Evolutionary conservation across 1,140 invertebrate species (phyloP).

Genomic region (Drosophila yakuba): DNA sequence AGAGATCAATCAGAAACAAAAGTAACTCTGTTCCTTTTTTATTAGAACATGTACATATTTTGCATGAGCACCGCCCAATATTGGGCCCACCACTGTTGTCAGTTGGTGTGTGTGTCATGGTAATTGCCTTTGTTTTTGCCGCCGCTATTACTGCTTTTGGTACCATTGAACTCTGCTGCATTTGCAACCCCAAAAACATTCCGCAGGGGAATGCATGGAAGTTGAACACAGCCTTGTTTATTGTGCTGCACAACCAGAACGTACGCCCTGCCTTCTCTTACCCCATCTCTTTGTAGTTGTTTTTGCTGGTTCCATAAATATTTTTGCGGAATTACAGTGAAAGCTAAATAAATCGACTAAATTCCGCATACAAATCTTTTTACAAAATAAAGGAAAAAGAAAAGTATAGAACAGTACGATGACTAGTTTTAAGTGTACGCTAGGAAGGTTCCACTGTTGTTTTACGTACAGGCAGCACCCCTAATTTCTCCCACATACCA

Average conservation of each 20-base stretch:
- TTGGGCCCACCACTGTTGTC: constrained; percentile 15
- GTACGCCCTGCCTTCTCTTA: constrained; percentile 8
- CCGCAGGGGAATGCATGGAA: constrained; percentile 61
- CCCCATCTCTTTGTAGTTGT: constrained; percentile 13
- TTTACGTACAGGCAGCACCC: background rate
- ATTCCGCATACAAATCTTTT: background rate
- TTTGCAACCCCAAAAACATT: constrained; percentile 63
- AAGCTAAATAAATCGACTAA: background rate
- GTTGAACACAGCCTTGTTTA: constrained; percentile 58
- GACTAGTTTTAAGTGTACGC: background rate
- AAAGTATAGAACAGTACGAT: background rate
- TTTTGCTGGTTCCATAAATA: constrained; percentile 11
- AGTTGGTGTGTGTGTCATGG: constrained; percentile 51
- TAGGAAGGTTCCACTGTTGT: constrained; percentile 5
- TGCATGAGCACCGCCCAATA: constrained; percentile 2
- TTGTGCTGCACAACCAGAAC: constrained; percentile 53
- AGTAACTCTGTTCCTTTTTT: too few relatives aligned
- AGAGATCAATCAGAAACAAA: background rate
- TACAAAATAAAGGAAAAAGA: background rate
- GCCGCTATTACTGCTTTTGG: constrained; percentile 50
- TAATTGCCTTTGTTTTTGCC: constrained; percentile 54
- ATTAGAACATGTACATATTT: background rate
- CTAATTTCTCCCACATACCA: constrained; percentile 34
- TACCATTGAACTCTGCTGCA: constrained; percentile 77
- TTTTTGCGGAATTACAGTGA: constrained; percentile 35